Conservation (phyloP, 92 coral and sea anemone species). For the Actinostola sp. region DNA sequence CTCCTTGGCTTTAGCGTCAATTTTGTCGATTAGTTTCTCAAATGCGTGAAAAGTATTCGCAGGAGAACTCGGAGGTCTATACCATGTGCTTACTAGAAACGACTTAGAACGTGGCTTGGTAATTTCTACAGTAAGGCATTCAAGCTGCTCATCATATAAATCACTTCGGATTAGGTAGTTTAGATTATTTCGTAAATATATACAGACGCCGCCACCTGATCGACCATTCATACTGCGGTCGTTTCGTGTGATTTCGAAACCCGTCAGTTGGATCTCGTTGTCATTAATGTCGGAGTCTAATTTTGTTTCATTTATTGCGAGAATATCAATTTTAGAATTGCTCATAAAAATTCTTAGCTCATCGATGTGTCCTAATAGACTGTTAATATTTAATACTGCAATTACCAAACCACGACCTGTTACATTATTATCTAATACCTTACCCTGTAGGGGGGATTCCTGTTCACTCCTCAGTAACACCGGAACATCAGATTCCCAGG, state of each 20-base stretch:
- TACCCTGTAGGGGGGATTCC: background rate
- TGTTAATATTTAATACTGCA: conserved; percentile 19
- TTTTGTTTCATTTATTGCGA: conserved; percentile 30
- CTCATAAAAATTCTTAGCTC: conserved; percentile 30
- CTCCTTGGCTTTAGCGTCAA: no score
- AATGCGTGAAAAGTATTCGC: no score
- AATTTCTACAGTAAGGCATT: no score
- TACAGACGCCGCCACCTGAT: conserved; percentile 26
- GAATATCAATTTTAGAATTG: conserved; percentile 25
- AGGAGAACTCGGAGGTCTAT: no score
- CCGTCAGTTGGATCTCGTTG: conserved; percentile 11
- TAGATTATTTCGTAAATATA: conserved; percentile 11
- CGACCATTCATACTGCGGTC: conserved; percentile 21
- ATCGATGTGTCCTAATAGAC: conserved; percentile 25
- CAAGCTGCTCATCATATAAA: no score
- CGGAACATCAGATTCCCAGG: no score
- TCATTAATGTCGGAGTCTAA: conserved; percentile 24
- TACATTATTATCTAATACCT: conserved; percentile 1
- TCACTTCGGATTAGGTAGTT: conserved; percentile 22
- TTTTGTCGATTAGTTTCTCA: no score
- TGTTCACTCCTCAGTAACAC: no score
- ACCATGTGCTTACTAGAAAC: no score
- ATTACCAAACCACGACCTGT: conserved; percentile 5
- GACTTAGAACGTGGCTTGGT: no score
- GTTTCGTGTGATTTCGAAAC: conserved; percentile 3